Evolutionary conservation across 2,888 invertebrate species (phyloP).

Genomic region (Nemapogon koenigi): DNA sequence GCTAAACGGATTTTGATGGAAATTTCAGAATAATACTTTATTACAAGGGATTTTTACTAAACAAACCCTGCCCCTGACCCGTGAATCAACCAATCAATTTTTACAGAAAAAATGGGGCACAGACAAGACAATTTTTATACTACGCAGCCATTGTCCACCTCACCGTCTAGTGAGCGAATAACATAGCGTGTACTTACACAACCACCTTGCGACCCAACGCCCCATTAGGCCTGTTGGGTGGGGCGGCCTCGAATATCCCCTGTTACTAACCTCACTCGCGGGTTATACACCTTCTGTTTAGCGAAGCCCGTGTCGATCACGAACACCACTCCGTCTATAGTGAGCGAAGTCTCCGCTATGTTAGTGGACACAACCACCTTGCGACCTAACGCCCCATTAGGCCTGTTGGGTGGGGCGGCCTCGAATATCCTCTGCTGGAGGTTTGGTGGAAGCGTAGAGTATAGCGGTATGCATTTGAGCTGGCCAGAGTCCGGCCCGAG

Average conservation of each 20-base stretch:
- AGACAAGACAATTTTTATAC: too few species aligned
- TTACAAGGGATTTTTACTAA: too few species aligned
- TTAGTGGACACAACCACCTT: conserved; percentile 98
- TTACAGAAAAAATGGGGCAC: too few species aligned
- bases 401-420: conserved; percentile 89
- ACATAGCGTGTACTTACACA: too few species aligned
- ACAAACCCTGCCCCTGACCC: too few species aligned
- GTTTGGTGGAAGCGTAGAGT: conserved; percentile 97
- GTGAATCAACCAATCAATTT: too few species aligned
- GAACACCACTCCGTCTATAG: conserved; percentile 99
- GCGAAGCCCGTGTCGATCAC: conserved; percentile 99
- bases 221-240: conserved; percentile 71
- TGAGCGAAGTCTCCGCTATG: conserved; percentile 98
- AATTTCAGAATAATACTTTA: too few species aligned
- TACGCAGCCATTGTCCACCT: too few species aligned
- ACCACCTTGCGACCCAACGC: conserved; percentile 87
- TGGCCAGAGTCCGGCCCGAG: conserved; percentile 97
- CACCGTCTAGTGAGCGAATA: too few species aligned
- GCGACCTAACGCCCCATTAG: conserved; percentile 88
- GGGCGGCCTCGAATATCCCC: background rate
- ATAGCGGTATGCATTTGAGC: conserved; percentile 96
- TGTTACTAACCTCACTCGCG: conserved; percentile 65
- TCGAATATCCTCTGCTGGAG: conserved; percentile 97
- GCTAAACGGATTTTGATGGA: too few species aligned
- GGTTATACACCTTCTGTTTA: conserved; percentile 97